Percentiles rank a stretch among this genome's conserved stretches.
These are phyloP conservation scores for Capromys pilorides DNA, from an alignment of 2,797 vertebrate genomes.

Conservation along the genomic window DNA sequence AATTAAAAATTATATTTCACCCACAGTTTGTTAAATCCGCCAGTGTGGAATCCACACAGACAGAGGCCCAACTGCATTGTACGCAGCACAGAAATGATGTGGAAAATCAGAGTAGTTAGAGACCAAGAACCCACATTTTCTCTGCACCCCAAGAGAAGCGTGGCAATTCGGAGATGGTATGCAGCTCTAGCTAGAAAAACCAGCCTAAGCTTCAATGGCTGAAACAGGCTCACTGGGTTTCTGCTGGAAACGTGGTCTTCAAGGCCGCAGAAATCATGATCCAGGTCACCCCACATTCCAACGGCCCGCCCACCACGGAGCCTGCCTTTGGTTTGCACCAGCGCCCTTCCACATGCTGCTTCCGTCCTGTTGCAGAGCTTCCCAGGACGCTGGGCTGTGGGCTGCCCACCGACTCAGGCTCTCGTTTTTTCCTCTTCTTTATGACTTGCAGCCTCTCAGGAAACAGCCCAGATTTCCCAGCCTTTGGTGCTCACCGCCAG, in stretches of 20 bases:
- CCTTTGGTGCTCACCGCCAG: neutral
- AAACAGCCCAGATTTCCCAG: neutral
- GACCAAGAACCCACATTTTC: neutral
- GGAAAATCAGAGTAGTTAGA: neutral
- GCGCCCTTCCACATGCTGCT: neutral
- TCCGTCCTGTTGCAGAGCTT: neutral
- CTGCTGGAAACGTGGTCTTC: no score
- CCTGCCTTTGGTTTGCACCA: neutral
- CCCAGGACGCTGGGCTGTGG: conserved; percentile 36
- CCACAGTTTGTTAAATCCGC: neutral
- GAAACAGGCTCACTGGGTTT: neutral
- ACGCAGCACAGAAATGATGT: neutral
- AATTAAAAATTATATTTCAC: neutral
- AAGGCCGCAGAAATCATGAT: neutral
- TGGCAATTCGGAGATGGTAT: neutral
- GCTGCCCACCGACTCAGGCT: neutral
- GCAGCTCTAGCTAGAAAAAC: neutral
- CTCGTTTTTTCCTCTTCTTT: neutral
- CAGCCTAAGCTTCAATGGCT: neutral
- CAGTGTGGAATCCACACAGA: neutral
- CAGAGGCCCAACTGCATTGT: neutral
- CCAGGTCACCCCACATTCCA: accelerated
- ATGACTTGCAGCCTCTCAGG: conserved; percentile 17
- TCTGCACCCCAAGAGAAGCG: neutral
- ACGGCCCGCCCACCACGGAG: accelerated